Evolutionary conservation across 2,797 vertebrate species (phyloP).

Genomic region (Smutsia temminckii): DNA sequence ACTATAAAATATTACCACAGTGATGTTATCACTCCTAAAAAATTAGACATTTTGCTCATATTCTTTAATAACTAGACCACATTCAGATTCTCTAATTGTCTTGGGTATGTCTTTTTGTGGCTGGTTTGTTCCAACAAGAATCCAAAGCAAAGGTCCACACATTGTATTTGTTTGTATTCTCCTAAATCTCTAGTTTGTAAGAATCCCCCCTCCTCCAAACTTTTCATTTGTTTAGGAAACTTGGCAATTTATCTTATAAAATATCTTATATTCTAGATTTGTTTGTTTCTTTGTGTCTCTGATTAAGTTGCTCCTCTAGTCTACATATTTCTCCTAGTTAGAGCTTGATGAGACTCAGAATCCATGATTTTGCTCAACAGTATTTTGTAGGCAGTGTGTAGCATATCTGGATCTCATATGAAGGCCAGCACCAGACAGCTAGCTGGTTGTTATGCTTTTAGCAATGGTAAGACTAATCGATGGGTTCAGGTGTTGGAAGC

Average conservation of each 20-base stretch:
- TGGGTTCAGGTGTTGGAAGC: neutral
- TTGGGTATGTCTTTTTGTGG: neutral
- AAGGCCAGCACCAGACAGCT: neutral
- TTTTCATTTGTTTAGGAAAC: neutral
- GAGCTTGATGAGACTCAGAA: slow-evolving; percentile 1
- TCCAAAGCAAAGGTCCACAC: neutral
- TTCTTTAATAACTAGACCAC: neutral
- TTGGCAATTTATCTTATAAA: neutral
- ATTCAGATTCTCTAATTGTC: neutral
- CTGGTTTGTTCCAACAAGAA: neutral
- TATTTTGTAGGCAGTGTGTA: neutral
- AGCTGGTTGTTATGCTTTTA: neutral
- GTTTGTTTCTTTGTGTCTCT: neutral
- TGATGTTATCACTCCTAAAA: neutral
- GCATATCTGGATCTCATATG: neutral
- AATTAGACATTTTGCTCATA: neutral
- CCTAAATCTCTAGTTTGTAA: neutral
- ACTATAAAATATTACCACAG: neutral
- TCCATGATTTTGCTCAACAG: neutral
- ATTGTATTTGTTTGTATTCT: neutral
- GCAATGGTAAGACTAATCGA: neutral
- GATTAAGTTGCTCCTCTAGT: neutral
- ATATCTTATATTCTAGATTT: neutral
- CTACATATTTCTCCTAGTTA: neutral
- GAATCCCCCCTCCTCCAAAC: accelerated